Evolutionary conservation across 2,888 invertebrate species (phyloP).

Genomic region (Eulithis testata): DNA sequence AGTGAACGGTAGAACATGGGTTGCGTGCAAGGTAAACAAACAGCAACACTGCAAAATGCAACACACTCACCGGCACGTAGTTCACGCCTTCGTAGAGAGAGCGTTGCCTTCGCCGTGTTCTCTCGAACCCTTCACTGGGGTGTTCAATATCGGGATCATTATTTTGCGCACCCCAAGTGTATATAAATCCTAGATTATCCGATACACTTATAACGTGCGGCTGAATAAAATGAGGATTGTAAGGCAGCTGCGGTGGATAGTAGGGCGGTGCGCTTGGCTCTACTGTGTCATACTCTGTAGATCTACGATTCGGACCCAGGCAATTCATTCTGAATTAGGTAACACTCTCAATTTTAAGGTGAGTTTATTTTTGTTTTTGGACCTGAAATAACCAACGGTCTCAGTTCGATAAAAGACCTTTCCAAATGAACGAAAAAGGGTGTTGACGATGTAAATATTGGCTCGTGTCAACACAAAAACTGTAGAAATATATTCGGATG

Average conservation of each 20-base stretch:
- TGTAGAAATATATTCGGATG: constrained; percentile 9
- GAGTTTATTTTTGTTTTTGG: constrained; percentile 2
- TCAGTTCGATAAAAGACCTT: constrained; percentile 7
- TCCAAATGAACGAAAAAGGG: not conserved
- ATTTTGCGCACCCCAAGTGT: constrained; percentile 53
- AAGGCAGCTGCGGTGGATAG: constrained; percentile 72
- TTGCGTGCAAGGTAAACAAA: constrained; percentile 40
- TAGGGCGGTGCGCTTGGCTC: constrained; percentile 64
- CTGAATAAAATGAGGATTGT: constrained; percentile 69
- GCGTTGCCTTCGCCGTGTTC: constrained; percentile 63
- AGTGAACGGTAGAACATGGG: constrained; percentile 40
- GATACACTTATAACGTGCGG: constrained; percentile 47
- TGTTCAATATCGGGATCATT: constrained; percentile 27
- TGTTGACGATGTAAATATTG: constrained; percentile 8
- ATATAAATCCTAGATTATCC: constrained; percentile 49
- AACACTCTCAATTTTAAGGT: constrained; percentile 10
- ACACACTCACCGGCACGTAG: constrained; percentile 77
- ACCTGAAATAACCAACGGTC: constrained; percentile 18
- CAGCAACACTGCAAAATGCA: constrained; percentile 45
- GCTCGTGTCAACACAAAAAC: constrained; percentile 11
- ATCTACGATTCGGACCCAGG: constrained; percentile 59
- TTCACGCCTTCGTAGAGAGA: constrained; percentile 80
- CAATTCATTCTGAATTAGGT: constrained; percentile 64
- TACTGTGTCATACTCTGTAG: constrained; percentile 54
- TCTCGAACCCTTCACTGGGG: constrained; percentile 54